Evolutionary conservation across 2,888 invertebrate species (phyloP), one percentile per base, ranked within the genome.

Genomic region (Pandemis cinnamomeana): DNA sequence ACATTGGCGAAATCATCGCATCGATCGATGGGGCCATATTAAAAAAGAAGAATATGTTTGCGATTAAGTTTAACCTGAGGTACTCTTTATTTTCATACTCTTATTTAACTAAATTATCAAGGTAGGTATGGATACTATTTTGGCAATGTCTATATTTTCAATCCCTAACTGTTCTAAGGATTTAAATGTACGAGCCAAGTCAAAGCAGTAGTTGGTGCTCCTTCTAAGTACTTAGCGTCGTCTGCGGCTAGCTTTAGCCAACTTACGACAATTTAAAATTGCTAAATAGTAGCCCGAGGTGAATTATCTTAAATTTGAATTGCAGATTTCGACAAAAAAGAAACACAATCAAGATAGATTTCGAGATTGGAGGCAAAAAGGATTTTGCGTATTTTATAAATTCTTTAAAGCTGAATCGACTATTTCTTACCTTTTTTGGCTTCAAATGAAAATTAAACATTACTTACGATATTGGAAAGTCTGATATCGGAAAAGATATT

Each of bases 281-380:
- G 41, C 55, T 58, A 63, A 68, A 42, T 42, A 55, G 44, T 53
- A 55, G 48, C 72, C 58, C 68, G 20, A 68, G 72, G 58, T 11
- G 41, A 68, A 72, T 68, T 63, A 72, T 68, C 72, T 62, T 63
- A 63, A 68, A 68, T 72, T 67, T 68, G 67, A 72, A 72, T 72
- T 63, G 63, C 11, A 72, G 42, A 72, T 72, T 20, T 44, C 10
- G n/a, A 58, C 62, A 64, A 55, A 67, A 67, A 72, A 72, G 55
- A 72, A 68, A 67, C 53, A 62, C 67, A 72, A 72, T 72, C 72
- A 36, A 68, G 68, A 58, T 68, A 68, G 55, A 72, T 72, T 72
- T 68, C 55, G 36, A 72, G 46, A 20, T 63, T 48, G 13, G 46
- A 13, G 53, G 44, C 55, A 63, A 64, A 63, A 63, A 68, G 55